Conservation (phyloP, 2,888 invertebrate species). For the Drosophila monieri region DNA sequence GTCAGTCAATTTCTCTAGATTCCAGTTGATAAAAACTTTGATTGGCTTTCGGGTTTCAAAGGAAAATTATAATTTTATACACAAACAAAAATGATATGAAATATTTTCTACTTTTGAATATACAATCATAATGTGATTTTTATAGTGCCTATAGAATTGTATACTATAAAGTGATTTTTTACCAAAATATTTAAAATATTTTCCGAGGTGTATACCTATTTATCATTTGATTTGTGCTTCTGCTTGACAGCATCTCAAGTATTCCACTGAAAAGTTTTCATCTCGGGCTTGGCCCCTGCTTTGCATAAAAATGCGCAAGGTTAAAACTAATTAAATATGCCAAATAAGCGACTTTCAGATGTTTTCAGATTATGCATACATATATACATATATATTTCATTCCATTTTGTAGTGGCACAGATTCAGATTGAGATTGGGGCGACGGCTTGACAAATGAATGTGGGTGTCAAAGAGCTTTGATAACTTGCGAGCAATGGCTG, state of each 20-base stretch:
- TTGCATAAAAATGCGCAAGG: slow-evolving; percentile 55
- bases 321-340: slow-evolving; percentile 69
- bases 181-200: not conserved
- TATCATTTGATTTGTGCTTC: slow-evolving; percentile 60
- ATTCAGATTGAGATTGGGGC: slow-evolving; percentile 66
- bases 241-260: slow-evolving; percentile 18
- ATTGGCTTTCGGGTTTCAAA: slow-evolving; percentile 73
- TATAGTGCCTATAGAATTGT: no score
- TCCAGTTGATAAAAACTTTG: slow-evolving; percentile 82
- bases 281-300: slow-evolving; percentile 44
- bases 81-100: not conserved
- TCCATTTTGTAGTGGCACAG: slow-evolving; percentile 62
- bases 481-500: slow-evolving; percentile 75
- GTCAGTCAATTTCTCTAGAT: slow-evolving; percentile 79
- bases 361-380: slow-evolving; percentile 7
- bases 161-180: no score
- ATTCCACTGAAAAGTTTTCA: slow-evolving; percentile 51
- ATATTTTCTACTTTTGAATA: not conserved
- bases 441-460: slow-evolving; percentile 78
- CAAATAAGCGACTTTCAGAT: slow-evolving; percentile 30
- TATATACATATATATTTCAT: not conserved
- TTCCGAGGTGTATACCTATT: not conserved
- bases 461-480: slow-evolving; percentile 80
- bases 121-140: no score
- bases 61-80: slow-evolving; percentile 77